Evolutionary conservation across 1,140 invertebrate genomes (phyloP), one percentile per base, ranked within the genome.

Genomic region (Brachionus asplanchnoidis): DNA sequence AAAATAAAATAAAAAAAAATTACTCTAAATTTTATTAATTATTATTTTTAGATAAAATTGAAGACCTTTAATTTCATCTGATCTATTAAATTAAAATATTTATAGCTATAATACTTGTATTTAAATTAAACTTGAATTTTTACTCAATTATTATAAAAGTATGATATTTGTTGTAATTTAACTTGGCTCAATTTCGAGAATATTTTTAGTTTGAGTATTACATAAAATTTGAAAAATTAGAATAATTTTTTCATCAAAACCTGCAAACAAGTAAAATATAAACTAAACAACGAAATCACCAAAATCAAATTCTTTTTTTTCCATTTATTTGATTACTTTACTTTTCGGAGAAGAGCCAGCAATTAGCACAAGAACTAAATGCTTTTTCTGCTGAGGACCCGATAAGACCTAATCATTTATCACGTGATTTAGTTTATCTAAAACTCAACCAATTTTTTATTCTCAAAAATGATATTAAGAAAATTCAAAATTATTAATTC

Each of bases 371-470:
- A 60, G 20, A 8, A 60, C 53, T 26, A 60, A 26, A 60, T 60
- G 53, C 20, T 60, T 60, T 20, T 60, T n/a, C 20, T 60, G 9
- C 53, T 60, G 53, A 56, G 32, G 17, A 60, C 53, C 36, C 36
- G 70, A 73, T 73, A 73, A 73, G 70, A 46, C 14, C 26, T 73
- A 8, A 40, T 73, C 70, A 73, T 73, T 73, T 17, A 73, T 73
- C 36, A 73, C 42, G 75, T 40, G 75, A 40, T 78, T 28, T 78
- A 6, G 9, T 44, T 78, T 78, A 56, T 56, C 66, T 32, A 28
- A 68, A 68, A 32, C 32, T 68, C 32, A 68, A 32, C 26, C 14
- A 68, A 68, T 11, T 20, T 68, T 68, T 68, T 66, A 1, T 68
- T 68, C 12, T 40, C n/a, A 68, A 68, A 65, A 73, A 73, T 73